These are phyloP conservation scores for Poeciliopsis turneri DNA, from an alignment of 2,797 vertebrate genomes.

Conservation along the genomic window DNA sequence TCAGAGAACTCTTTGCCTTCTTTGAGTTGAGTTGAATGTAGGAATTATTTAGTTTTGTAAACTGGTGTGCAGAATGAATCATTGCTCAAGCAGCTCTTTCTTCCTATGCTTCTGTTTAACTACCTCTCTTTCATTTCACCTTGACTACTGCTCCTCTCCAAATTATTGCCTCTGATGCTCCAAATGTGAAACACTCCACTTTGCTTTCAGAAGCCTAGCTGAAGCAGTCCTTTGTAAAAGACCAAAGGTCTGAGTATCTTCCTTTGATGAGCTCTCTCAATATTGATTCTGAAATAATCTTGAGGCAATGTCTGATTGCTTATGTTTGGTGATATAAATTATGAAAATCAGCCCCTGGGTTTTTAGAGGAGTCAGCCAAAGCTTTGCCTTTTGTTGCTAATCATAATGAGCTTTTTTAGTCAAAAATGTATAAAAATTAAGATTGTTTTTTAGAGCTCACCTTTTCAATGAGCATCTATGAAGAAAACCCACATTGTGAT, in stretches of 20 bases:
- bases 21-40: constrained; percentile 68
- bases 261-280: constrained; percentile 58
- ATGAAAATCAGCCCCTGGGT: constrained; percentile 46
- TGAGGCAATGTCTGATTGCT: constrained; percentile 30
- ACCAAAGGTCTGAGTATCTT: constrained; percentile 46
- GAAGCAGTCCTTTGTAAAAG: constrained; percentile 42
- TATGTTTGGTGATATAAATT: constrained; percentile 37
- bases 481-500: background rate
- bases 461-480: background rate
- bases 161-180: constrained; percentile 41
- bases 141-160: constrained; percentile 49
- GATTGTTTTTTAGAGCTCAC: background rate
- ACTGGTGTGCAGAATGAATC: constrained; percentile 63
- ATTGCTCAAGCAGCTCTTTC: constrained; percentile 53
- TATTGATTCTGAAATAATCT: constrained; percentile 50
- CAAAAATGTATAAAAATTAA: background rate
- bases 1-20: constrained; percentile 70
- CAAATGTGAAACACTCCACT: constrained; percentile 68
- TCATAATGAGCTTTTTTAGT: background rate
- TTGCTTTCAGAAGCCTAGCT: constrained; percentile 44
- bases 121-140: constrained; percentile 46
- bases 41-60: constrained; percentile 70
- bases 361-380: constrained; percentile 20
- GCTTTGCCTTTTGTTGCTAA: constrained; percentile 24
- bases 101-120: constrained; percentile 55